Evolutionary conservation across 2,797 vertebrate genomes (phyloP).

Genomic region (Epinephelus awoara): DNA sequence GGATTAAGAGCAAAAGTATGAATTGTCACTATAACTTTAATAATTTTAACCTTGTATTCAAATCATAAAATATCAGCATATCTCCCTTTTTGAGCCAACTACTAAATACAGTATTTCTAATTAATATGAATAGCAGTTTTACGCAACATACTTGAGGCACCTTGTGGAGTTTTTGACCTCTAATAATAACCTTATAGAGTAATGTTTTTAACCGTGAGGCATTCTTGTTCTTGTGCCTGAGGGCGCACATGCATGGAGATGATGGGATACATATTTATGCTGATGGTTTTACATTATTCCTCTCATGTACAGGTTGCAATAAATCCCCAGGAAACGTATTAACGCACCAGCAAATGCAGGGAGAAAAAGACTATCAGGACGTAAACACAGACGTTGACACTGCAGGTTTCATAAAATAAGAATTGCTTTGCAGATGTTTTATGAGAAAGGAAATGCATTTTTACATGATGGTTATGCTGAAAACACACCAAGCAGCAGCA

Average conservation of each 20-base stretch:
- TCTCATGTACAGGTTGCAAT: not conserved
- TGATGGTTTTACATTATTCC: not conserved
- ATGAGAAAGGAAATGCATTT: not conserved
- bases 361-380: not conserved
- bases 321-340: not conserved
- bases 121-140: not conserved
- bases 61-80: not conserved
- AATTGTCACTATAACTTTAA: not conserved
- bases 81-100: not conserved
- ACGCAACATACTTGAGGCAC: not conserved
- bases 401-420: conserved; percentile 2
- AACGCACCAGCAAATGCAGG: not conserved
- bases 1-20: not conserved
- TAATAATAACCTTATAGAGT: not conserved
- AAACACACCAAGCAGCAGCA: too few species aligned
- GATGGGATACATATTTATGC: not conserved
- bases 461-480: too few species aligned
- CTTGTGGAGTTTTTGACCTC: conserved; percentile 10
- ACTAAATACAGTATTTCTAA: not conserved
- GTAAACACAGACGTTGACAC: not conserved
- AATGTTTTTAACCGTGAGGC: not conserved
- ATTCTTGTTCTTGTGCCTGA: not conserved
- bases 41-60: not conserved
- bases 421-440: not conserved
- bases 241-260: not conserved